A percentile compares a stretch with the other conserved stretches of the same genome.
These are phyloP conservation scores for Alcedo atthis DNA, from an alignment of 2,797 vertebrate species.

Conservation along the genomic window DNA sequence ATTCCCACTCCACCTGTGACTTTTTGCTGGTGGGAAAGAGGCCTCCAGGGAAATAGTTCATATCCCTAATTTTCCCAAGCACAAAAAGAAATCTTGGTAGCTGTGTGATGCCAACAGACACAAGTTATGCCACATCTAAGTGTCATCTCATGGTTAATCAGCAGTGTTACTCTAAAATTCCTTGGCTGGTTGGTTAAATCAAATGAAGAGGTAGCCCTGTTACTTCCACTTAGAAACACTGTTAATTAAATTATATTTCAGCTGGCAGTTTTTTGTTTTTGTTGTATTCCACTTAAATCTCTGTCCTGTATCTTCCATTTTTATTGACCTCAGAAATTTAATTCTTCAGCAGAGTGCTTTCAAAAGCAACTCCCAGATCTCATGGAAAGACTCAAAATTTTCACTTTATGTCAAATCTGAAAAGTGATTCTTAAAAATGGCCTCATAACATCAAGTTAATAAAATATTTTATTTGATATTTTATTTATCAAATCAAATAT, in stretches of 20 bases:
- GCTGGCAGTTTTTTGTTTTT: not conserved
- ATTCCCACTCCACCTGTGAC: not conserved
- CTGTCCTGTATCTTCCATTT: not conserved
- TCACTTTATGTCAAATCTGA: not conserved
- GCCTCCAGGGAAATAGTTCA: not conserved
- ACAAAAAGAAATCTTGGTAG: not conserved
- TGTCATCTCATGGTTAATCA: not conserved
- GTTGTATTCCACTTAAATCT: not conserved
- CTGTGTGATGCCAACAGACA: not conserved
- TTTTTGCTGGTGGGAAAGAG: not conserved
- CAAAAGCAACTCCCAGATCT: constrained; percentile 1
- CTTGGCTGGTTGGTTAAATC: not conserved
- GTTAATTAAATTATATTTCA: not conserved
- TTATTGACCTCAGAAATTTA: not conserved
- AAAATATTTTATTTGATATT: not conserved
- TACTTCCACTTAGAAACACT: not conserved
- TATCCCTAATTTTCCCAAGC: not conserved
- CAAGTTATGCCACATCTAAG: not conserved
- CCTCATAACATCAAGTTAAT: not conserved
- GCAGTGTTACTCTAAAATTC: not conserved
- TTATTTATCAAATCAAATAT: not conserved
- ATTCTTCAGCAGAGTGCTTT: not conserved
- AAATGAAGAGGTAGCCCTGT: not conserved
- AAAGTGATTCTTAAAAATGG: not conserved
- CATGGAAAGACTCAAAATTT: not conserved